A percentile compares a stretch with the other conserved stretches of the same genome.
Evolutionary conservation across 2,888 invertebrate genomes (phyloP).

Genomic region (Kuschelorhynchus macadamiae): DNA sequence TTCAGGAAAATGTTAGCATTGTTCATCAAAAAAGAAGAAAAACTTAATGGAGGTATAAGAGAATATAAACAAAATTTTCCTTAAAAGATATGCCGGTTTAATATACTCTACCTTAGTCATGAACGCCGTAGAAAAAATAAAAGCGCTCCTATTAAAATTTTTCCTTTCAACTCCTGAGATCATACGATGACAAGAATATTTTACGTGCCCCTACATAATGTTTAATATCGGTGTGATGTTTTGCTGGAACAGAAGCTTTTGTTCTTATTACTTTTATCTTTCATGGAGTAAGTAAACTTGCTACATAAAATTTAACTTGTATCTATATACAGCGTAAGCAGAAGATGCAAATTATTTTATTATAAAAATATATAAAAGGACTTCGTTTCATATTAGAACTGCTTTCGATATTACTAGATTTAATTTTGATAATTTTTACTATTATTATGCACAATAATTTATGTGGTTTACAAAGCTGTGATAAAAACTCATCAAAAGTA

Average conservation of each 20-base stretch:
- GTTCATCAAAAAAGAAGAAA: too few species aligned
- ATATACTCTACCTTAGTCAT: too few species aligned
- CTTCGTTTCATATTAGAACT: background rate
- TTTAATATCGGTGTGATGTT: slow-evolving; percentile 40
- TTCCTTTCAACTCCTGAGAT: slow-evolving; percentile 36
- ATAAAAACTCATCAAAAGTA: too few species aligned
- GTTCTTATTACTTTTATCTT: slow-evolving; percentile 40
- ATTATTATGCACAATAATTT: too few species aligned
- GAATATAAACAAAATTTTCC: too few species aligned
- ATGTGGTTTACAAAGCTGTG: too few species aligned
- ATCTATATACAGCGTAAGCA: slow-evolving; percentile 31
- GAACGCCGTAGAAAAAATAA: slow-evolving; percentile 27
- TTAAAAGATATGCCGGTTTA: too few species aligned
- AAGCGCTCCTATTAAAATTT: slow-evolving; percentile 38
- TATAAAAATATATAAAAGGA: slow-evolving; percentile 1
- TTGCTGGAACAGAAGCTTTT: slow-evolving; percentile 38
- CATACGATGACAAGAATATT: slow-evolving; percentile 41
- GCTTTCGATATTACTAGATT: too few species aligned
- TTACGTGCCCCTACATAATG: slow-evolving; percentile 44
- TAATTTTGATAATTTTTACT: too few species aligned
- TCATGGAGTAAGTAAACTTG: slow-evolving; percentile 29
- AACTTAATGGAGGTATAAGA: too few species aligned
- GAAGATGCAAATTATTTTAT: slow-evolving; percentile 36
- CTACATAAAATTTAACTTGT: slow-evolving; percentile 31
- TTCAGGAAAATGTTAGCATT: too few species aligned